These are phyloP conservation scores for Lethrus apterus DNA, from an alignment of 1,140 invertebrate species.

Conservation along the genomic window DNA sequence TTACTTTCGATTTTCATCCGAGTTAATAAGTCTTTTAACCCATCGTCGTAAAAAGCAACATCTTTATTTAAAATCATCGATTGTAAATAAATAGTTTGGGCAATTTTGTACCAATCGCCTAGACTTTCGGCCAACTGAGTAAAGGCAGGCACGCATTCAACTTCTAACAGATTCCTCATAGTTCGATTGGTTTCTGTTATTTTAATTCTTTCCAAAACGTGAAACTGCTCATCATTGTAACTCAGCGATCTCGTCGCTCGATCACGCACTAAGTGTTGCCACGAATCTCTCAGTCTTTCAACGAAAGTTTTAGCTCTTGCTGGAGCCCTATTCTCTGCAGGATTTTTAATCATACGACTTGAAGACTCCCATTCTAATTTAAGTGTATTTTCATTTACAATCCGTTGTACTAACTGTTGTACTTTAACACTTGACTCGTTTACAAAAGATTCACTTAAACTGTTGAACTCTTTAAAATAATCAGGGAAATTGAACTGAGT, in stretches of 20 bases:
- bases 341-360: slow-evolving; percentile 59
- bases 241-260: slow-evolving; percentile 74
- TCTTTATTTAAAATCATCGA: slow-evolving; percentile 70
- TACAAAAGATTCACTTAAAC: slow-evolving; percentile 24
- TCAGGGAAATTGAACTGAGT: slow-evolving; percentile 3
- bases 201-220: slow-evolving; percentile 76
- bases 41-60: slow-evolving; percentile 40
- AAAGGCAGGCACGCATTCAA: slow-evolving; percentile 58
- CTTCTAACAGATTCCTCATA: slow-evolving; percentile 56
- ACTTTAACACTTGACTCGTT: slow-evolving; percentile 31
- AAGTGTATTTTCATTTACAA: slow-evolving; percentile 50
- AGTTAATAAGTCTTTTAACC: not conserved
- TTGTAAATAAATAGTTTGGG: slow-evolving; percentile 69
- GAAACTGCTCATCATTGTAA: slow-evolving; percentile 91
- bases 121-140: slow-evolving; percentile 61
- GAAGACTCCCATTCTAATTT: slow-evolving; percentile 65
- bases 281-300: slow-evolving; percentile 75
- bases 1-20: slow-evolving; percentile 7
- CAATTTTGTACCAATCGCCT: slow-evolving; percentile 80
- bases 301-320: slow-evolving; percentile 65
- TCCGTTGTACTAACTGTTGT: slow-evolving; percentile 51
- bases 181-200: slow-evolving; percentile 63
- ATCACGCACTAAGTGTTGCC: slow-evolving; percentile 85
- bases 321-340: slow-evolving; percentile 56
- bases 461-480: slow-evolving; percentile 20